Conservation (phyloP, 2,797 vertebrate species). For the Dicrostonyx torquatus region DNA sequence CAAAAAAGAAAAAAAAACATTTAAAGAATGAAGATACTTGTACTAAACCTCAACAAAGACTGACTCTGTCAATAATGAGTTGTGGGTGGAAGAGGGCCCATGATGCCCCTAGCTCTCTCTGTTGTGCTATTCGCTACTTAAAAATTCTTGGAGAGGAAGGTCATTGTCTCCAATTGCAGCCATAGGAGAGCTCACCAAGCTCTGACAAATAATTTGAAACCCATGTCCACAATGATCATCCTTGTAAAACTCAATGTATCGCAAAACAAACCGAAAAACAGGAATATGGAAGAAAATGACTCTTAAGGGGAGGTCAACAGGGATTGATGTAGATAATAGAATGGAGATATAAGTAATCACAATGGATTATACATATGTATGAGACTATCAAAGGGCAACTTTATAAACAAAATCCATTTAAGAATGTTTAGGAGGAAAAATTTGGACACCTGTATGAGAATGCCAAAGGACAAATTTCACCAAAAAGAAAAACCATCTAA, state of each 20-base stretch:
- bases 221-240: background rate
- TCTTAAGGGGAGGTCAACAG: too few species aligned
- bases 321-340: fast-evolving
- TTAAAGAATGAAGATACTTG: background rate
- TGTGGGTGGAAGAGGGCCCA: background rate
- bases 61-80: background rate
- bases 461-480: background rate
- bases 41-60: background rate
- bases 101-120: fast-evolving
- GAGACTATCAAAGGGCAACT: background rate
- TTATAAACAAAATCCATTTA: too few species aligned
- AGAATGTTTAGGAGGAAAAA: background rate
- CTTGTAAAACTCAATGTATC: background rate
- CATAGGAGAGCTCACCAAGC: background rate
- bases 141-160: background rate
- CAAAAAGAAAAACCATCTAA: background rate
- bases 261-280: background rate
- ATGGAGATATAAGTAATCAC: background rate
- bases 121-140: background rate
- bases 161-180: background rate
- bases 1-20: too few species aligned
- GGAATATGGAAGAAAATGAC: background rate
- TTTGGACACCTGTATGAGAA: background rate
- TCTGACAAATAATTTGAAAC: background rate
- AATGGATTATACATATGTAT: background rate